A percentile compares a stretch with the other conserved stretches of the same genome.
Conservation (phyloP, 2,113 vertebrate genomes). For the Callocephalon fimbriatum region DNA sequence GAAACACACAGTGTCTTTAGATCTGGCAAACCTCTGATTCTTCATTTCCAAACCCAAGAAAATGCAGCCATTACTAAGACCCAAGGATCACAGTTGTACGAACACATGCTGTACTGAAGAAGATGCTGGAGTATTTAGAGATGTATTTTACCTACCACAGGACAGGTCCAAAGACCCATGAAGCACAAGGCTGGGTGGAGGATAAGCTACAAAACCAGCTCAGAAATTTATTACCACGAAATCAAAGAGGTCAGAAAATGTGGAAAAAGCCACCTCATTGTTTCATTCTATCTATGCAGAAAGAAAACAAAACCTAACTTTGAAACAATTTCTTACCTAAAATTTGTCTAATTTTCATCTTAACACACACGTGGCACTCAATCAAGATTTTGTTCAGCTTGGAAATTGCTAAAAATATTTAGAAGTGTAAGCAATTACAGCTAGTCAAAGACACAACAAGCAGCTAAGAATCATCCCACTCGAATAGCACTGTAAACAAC, state of each 20-base stretch:
- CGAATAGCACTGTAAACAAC: background rate
- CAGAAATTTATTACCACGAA: background rate
- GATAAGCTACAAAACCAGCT: background rate
- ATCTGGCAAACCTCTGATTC: background rate
- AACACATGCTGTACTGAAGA: background rate
- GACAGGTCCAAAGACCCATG: background rate
- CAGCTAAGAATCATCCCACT: background rate
- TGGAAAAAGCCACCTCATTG: background rate
- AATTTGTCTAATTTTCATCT: background rate
- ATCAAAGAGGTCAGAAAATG: background rate
- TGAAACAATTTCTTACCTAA: background rate
- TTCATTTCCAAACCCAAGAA: background rate
- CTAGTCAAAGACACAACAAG: background rate
- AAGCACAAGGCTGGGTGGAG: background rate
- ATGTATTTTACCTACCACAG: fast-evolving
- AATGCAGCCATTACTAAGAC: background rate
- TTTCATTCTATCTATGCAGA: background rate
- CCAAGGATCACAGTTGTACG: fast-evolving
- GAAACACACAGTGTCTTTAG: background rate
- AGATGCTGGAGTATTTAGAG: background rate
- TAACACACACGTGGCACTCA: background rate
- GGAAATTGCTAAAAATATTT: background rate
- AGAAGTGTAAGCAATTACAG: background rate
- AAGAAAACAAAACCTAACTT: background rate
- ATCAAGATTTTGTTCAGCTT: background rate